Conservation (phyloP, 1,140 invertebrate species). For the Drosophila malerkotliana region DNA sequence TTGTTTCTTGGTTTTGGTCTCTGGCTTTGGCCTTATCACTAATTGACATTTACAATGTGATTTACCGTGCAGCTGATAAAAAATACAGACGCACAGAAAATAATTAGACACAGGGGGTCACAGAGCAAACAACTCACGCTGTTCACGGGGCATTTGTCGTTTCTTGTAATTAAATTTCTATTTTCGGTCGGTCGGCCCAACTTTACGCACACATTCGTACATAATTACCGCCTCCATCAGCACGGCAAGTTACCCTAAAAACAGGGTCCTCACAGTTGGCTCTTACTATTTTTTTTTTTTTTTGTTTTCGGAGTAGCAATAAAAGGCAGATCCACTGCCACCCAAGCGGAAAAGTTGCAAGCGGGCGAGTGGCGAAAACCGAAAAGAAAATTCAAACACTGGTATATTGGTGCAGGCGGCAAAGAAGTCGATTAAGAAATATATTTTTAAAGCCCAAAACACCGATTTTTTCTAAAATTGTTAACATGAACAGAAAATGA, state of each 20-base stretch:
- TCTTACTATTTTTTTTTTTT: constrained; percentile 8
- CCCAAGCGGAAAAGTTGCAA: constrained; percentile 59
- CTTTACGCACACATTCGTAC: constrained; percentile 26
- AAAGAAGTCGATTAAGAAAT: constrained; percentile 31
- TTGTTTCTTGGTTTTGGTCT: constrained; percentile 7
- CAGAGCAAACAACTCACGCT: constrained; percentile 5
- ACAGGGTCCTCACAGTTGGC: constrained; percentile 48
- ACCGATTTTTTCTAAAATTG: neutral
- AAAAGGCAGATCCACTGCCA: constrained; percentile 28
- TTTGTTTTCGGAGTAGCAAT: constrained; percentile 19
- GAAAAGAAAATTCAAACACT: constrained; percentile 33
- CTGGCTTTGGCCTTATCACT: constrained; percentile 51
- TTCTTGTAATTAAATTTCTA: constrained; percentile 67
- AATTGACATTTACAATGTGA: constrained; percentile 59
- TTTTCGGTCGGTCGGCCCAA: constrained; percentile 38
- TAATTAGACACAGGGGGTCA: constrained; percentile 9
- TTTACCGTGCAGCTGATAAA: constrained; percentile 30
- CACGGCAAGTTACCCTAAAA: constrained; percentile 11
- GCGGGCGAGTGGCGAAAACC: constrained; percentile 37
- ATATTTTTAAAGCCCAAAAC: neutral
- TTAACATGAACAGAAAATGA: neutral
- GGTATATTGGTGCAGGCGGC: constrained; percentile 39
- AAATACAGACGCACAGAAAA: constrained; percentile 7
- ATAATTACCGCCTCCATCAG: constrained; percentile 41
- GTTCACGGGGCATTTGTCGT: constrained; percentile 26